Conservation (phyloP, 2,888 invertebrate species). For the Frankliniella intonsa region DNA sequence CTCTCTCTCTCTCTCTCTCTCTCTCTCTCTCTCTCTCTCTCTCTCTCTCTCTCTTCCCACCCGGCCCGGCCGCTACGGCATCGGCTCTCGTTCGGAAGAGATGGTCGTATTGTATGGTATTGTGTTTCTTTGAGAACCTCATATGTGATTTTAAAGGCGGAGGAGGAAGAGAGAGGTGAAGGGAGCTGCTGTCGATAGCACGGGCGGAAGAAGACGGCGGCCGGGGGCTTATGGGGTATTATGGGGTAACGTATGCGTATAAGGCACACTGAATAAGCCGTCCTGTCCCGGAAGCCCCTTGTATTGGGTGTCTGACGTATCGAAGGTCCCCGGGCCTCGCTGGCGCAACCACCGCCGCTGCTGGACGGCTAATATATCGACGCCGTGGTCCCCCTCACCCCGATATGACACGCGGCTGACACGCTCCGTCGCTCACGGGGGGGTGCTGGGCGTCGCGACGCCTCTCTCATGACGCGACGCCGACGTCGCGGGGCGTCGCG, state of each 20-base stretch:
- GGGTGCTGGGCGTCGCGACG: too few species aligned
- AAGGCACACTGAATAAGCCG: slow-evolving; percentile 18
- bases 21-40: neutral
- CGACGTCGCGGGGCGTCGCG: neutral
- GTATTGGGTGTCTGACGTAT: slow-evolving; percentile 4
- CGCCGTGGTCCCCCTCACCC: neutral
- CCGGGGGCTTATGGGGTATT: slow-evolving; percentile 6
- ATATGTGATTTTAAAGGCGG: neutral
- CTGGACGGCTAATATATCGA: too few species aligned
- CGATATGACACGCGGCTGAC: neutral
- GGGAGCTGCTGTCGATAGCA: neutral
- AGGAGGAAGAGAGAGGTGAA: neutral
- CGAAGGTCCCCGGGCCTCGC: neutral
- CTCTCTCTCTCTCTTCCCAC: neutral
- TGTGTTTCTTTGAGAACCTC: neutral
- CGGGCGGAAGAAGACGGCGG: neutral
- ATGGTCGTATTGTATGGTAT: slow-evolving; percentile 9
- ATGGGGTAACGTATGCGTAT: slow-evolving; percentile 1
- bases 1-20: neutral
- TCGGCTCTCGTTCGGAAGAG: neutral
- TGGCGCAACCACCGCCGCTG: too few species aligned
- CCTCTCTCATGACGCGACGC: too few species aligned
- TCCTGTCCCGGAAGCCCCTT: slow-evolving; percentile 17
- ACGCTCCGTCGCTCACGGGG: neutral
- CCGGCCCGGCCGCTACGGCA: too few species aligned